These are phyloP conservation scores for Aythya baeri DNA, from an alignment of 2,113 vertebrate species.

Conservation along the genomic window DNA sequence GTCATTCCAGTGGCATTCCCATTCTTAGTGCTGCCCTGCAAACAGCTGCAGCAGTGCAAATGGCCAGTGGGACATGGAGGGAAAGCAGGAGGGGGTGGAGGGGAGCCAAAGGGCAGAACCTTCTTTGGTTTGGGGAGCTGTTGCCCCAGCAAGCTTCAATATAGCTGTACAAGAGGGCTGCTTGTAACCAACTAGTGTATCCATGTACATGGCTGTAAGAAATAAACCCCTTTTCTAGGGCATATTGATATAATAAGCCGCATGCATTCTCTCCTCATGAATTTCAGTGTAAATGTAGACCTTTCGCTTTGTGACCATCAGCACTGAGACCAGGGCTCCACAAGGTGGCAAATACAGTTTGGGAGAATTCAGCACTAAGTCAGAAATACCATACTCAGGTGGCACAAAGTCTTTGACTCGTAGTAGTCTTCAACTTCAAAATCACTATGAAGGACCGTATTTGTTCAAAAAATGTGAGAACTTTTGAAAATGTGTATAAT, in stretches of 20 bases:
- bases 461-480: neutral
- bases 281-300: neutral
- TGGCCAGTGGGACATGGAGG: neutral
- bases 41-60: neutral
- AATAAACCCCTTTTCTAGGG: neutral
- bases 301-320: neutral
- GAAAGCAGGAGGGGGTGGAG: neutral
- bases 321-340: neutral
- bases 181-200: neutral
- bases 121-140: neutral
- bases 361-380: neutral
- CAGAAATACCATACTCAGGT: neutral
- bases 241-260: neutral
- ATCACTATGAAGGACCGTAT: neutral
- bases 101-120: neutral
- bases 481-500: neutral
- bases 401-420: neutral
- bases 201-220: neutral
- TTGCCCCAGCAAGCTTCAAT: neutral
- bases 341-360: neutral
- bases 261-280: neutral
- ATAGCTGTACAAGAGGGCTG: neutral
- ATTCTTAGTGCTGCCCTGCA: neutral
- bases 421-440: neutral
- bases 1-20: neutral